Evolutionary conservation across 1,140 invertebrate species (phyloP).

Genomic region (Zelostemma sp.): DNA sequence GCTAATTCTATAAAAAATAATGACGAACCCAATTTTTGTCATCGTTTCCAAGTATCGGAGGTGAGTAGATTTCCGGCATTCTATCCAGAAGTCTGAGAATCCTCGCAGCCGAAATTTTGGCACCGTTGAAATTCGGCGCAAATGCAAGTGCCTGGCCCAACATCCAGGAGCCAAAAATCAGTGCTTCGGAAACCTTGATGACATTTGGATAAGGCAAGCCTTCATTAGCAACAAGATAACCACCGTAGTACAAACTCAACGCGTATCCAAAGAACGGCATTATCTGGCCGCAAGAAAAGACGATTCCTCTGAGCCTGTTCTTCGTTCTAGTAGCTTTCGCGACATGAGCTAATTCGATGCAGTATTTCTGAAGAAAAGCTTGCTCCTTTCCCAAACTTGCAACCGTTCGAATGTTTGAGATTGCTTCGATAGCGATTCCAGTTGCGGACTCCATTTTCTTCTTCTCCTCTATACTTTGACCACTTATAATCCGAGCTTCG

Average conservation of each 20-base stretch:
- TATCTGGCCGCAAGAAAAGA: conserved; percentile 84
- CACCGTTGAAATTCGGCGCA: conserved; percentile 89
- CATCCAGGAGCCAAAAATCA: conserved; percentile 91
- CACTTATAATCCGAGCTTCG: conserved; percentile 79
- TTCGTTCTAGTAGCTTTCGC: conserved; percentile 71
- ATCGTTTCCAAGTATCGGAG: conserved; percentile 68
- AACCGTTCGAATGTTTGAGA: conserved; percentile 82
- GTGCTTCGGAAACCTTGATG: conserved; percentile 89
- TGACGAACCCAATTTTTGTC: conserved; percentile 68
- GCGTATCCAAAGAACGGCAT: conserved; percentile 87
- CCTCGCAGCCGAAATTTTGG: conserved; percentile 83
- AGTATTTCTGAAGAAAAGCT: conserved; percentile 74
- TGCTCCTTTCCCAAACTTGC: conserved; percentile 77
- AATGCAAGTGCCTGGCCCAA: conserved; percentile 87
- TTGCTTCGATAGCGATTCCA: conserved; percentile 81
- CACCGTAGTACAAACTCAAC: conserved; percentile 85
- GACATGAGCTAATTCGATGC: conserved; percentile 71
- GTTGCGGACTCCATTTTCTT: conserved; percentile 76
- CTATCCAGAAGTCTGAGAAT: conserved; percentile 77
- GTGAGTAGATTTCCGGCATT: conserved; percentile 71
- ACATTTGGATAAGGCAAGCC: conserved; percentile 79
- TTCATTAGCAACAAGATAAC: conserved; percentile 77
- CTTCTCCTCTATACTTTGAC: conserved; percentile 75
- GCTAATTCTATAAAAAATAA: too few relatives aligned
- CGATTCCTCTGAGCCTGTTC: conserved; percentile 78